Evolutionary conservation across 2,797 vertebrate species (phyloP).

Genomic region (Rhinichthys osculus): DNA sequence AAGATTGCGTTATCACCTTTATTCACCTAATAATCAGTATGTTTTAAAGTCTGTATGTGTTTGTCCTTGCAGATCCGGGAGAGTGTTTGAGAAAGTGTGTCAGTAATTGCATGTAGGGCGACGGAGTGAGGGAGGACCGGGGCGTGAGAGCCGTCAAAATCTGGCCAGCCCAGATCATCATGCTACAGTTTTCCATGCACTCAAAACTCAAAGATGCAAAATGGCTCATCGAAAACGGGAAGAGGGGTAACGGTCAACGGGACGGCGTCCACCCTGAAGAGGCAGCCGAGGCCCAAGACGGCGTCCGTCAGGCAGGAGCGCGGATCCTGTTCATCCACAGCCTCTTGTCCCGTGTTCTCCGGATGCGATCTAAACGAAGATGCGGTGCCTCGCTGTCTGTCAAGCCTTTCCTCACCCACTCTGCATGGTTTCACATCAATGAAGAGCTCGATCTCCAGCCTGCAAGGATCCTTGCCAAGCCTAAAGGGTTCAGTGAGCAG

Average conservation of each 20-base stretch:
- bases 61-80: conserved; percentile 27
- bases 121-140: conserved; percentile 62
- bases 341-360: conserved; percentile 78
- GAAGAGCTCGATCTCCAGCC: conserved; percentile 50
- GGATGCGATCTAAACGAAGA: conserved; percentile 73
- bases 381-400: conserved; percentile 58
- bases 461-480: conserved; percentile 62
- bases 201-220: conserved; percentile 59
- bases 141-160: conserved; percentile 66
- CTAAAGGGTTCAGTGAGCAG: conserved; percentile 45
- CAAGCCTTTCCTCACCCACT: conserved; percentile 71
- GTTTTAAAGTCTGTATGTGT: conserved; percentile 54
- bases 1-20: conserved; percentile 55
- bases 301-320: conserved; percentile 69
- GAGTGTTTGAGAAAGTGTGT: conserved; percentile 35
- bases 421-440: conserved; percentile 55
- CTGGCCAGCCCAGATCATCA: conserved; percentile 67
- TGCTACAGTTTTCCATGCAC: conserved; percentile 76
- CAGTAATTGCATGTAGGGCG: not conserved
- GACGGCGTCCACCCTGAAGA: conserved; percentile 63
- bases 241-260: conserved; percentile 37
- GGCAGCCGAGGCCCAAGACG: conserved; percentile 64
- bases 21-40: not conserved
- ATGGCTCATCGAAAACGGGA: conserved; percentile 47
- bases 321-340: conserved; percentile 75